Evolutionary conservation across 2,888 invertebrate genomes (phyloP).

Genomic region (Plemyria rubiginata): DNA sequence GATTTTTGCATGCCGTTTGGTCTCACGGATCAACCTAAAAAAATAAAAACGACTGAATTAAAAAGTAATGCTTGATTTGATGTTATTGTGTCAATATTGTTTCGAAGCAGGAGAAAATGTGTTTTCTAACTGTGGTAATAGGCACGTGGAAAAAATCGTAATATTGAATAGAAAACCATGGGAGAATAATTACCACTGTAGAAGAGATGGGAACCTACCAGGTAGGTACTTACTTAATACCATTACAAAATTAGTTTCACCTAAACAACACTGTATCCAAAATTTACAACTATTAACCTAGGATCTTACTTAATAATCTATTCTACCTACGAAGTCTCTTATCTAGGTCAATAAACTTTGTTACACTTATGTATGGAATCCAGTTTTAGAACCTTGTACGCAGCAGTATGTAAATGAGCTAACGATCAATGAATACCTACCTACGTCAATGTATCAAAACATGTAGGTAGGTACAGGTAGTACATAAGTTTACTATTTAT

Average conservation of each 20-base stretch:
- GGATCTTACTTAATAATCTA: constrained; percentile 6
- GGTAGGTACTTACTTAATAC: background rate
- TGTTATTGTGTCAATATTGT: constrained; percentile 49
- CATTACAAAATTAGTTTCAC: background rate
- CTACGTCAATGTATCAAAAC: constrained; percentile 7
- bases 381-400: constrained; percentile 56
- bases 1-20: background rate
- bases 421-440: constrained; percentile 43
- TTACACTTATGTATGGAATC: constrained; percentile 55
- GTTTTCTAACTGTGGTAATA: constrained; percentile 61
- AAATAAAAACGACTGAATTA: background rate
- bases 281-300: background rate
- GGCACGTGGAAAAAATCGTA: constrained; percentile 53
- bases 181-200: constrained; percentile 1
- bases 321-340: constrained; percentile 16
- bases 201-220: background rate
- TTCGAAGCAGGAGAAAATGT: constrained; percentile 53
- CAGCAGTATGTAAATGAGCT: constrained; percentile 54
- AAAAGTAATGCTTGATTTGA: constrained; percentile 2
- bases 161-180: constrained; percentile 7
- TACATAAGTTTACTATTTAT: constrained; percentile 1
- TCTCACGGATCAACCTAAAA: background rate
- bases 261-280: background rate
- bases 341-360: constrained; percentile 62
- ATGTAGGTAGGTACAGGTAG: constrained; percentile 3